Base-by-base conservation (phyloP, 2,113 vertebrate species). In the Atlantisia rogersi region DNA sequence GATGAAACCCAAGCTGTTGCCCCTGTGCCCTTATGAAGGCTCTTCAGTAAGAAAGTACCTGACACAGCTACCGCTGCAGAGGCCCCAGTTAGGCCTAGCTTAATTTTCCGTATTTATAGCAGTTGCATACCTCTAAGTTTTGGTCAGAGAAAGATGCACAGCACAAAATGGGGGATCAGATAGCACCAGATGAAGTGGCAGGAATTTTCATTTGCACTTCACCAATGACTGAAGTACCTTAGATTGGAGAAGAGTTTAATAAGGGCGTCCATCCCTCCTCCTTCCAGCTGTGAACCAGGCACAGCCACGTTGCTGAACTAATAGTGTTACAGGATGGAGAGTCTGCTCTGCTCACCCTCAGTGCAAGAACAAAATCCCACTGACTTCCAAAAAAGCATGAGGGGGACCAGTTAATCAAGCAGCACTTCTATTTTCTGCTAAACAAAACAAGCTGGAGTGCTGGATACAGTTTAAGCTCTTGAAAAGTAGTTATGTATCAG, bases 381-480 rank as follows among this genome's bases (percentile, higher is more conserved):
- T 55, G 63, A 82, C 35, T 91, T 76, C 53, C 50, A 67, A 1
- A 26, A 76, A 87, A 86, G 48, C n/a, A 46, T 29, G 22, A 88
- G 17, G 19, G 56, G 31, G 60, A 68, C 76, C 74, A 76, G 32
- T 28, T 89, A 82, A 74, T 69, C 17, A 83, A 69, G 9, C 32
- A 58, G 64, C 17, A 29, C 26, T 92, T 68, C 53, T 96, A 82
- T 93, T 95, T 53, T 55, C 35, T 12, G n/a, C 55, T 77, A 80
- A 76, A 59, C 15, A 82, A 86, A 80, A 44, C 56, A 48, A 29
- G 55, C 24, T 15, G 22, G 25, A 88, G 79, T 40, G 87, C 50
- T 79, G 87, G 75, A 96, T 63, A 80, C 40, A 87, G 81, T 44
- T 86, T 79, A 92, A 86, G 37, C 63, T 79, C 87, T 59, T 56